Conservation (phyloP, 1,140 invertebrate species). For the Polypedilum pembai region DNA sequence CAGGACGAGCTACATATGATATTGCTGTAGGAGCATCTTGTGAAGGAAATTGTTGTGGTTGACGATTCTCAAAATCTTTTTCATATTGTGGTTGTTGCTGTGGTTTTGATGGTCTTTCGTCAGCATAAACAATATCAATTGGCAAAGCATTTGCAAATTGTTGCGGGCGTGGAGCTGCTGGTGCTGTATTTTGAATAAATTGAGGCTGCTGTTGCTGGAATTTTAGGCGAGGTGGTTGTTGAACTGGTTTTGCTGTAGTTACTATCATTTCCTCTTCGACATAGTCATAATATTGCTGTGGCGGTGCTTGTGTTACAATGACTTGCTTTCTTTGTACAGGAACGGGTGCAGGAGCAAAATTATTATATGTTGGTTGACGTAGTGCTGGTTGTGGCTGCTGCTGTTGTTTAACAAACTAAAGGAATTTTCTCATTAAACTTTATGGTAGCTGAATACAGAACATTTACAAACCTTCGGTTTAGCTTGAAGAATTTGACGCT, state of each 20-base stretch:
- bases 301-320: conserved; percentile 22
- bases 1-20: conserved; percentile 37
- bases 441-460: not conserved
- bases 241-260: not conserved
- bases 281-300: conserved; percentile 8
- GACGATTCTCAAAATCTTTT: not conserved
- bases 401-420: conserved; percentile 32
- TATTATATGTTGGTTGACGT: conserved; percentile 33
- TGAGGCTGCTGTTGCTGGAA: conserved; percentile 2
- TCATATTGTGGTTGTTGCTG: conserved; percentile 35
- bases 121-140: conserved; percentile 30
- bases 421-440: not conserved
- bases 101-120: conserved; percentile 36
- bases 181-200: conserved; percentile 33
- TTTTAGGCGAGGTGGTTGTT: conserved; percentile 15
- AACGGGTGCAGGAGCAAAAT: conserved; percentile 32
- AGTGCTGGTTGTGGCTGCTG: conserved; percentile 33
- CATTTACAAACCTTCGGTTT: conserved; percentile 37
- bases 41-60: conserved; percentile 25
- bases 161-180: conserved; percentile 40
- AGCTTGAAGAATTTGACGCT: conserved; percentile 42
- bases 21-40: conserved; percentile 30
- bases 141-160: conserved; percentile 37
- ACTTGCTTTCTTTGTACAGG: conserved; percentile 27
- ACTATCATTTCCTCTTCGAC: not conserved